These are phyloP conservation scores for Maccullochella peelii DNA, from an alignment of 2,113 vertebrate species.

Conservation along the genomic window DNA sequence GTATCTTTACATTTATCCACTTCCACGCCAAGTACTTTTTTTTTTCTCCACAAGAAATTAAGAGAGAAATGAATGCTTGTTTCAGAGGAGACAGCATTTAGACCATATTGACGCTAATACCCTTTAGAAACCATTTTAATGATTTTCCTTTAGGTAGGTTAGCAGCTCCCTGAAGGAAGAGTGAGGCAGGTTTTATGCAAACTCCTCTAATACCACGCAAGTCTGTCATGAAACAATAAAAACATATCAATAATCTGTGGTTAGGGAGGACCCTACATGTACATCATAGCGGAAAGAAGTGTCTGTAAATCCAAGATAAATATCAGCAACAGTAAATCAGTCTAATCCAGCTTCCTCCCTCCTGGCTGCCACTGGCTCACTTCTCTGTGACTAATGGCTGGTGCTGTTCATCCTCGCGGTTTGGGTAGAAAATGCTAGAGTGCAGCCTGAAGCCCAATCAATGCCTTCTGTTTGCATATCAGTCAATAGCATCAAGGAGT, in stretches of 20 bases:
- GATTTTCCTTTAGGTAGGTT: conserved; percentile 18
- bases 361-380: conserved; percentile 19
- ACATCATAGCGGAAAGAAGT: background rate
- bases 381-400: conserved; percentile 53
- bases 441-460: conserved; percentile 52
- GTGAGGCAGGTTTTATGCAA: background rate
- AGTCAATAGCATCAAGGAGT: conserved; percentile 67
- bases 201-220: background rate
- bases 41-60: background rate
- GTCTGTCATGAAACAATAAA: background rate
- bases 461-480: conserved; percentile 70
- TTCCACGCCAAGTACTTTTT: background rate
- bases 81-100: background rate
- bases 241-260: background rate
- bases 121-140: conserved; percentile 31
- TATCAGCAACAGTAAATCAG: conserved; percentile 28
- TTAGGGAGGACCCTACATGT: background rate
- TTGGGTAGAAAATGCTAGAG: conserved; percentile 54
- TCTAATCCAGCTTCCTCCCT: conserved; percentile 32
- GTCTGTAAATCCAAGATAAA: conserved; percentile 30
- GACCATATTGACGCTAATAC: conserved; percentile 12
- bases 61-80: background rate
- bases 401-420: conserved; percentile 37
- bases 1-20: conserved; percentile 31
- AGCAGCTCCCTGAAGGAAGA: conserved; percentile 26